Evolutionary conservation across 2,888 invertebrate species (phyloP).

Genomic region (Eulithis prunata): DNA sequence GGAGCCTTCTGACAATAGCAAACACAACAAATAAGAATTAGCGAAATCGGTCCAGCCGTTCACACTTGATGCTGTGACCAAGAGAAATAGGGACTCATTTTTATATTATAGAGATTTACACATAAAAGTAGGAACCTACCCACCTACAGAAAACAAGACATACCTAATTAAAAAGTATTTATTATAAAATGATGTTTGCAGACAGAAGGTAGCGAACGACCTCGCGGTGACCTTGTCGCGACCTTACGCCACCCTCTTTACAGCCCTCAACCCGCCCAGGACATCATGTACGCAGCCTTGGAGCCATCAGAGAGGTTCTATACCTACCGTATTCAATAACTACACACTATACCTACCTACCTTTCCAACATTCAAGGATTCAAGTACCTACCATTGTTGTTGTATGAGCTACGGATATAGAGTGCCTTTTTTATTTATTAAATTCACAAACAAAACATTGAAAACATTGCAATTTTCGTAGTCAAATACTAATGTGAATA

Average conservation of each 20-base stretch:
- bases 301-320: conserved; percentile 59
- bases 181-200: conserved; percentile 57
- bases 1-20: too few relatives aligned
- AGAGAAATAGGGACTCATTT: too few relatives aligned
- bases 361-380: conserved; percentile 24
- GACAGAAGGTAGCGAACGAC: conserved; percentile 58
- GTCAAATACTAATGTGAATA: too few relatives aligned
- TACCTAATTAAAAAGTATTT: conserved; percentile 50
- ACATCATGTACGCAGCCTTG: conserved; percentile 64
- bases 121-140: too few relatives aligned
- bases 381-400: conserved; percentile 8
- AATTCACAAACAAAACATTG: background rate
- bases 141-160: background rate
- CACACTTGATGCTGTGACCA: too few relatives aligned
- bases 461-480: too few relatives aligned
- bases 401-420: background rate
- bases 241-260: conserved; percentile 60
- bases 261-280: conserved; percentile 57
- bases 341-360: conserved; percentile 41
- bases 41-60: too few relatives aligned
- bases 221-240: conserved; percentile 67
- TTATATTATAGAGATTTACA: too few relatives aligned
- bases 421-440: too few relatives aligned
- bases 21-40: too few relatives aligned
- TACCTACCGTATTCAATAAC: conserved; percentile 47